A percentile compares a stretch with the other conserved stretches of the same genome.
Conservation (phyloP, 2,888 invertebrate genomes). For the Trachelus stipa region DNA sequence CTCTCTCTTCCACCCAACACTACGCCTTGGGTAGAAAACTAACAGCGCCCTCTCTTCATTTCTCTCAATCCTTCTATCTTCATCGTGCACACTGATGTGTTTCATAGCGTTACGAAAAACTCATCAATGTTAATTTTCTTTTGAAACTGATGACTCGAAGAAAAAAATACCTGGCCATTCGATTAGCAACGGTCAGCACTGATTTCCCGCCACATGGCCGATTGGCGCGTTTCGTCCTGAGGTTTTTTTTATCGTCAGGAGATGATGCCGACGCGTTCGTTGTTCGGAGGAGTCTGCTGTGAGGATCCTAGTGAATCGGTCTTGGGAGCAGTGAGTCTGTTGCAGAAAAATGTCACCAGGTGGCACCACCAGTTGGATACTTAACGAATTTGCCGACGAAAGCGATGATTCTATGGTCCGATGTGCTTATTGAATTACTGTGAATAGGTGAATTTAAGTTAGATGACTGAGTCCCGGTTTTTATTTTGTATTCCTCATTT, state of each 20-base stretch:
- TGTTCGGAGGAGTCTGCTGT: background rate
- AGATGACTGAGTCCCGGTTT: background rate
- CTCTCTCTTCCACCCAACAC: constrained; percentile 28
- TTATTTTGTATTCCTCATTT: background rate
- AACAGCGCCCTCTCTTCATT: background rate
- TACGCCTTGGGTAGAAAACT: background rate
- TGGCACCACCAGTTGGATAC: background rate
- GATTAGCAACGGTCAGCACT: background rate
- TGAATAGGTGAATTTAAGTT: background rate
- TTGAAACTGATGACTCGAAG: background rate
- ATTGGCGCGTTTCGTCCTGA: background rate
- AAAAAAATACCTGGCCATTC: background rate
- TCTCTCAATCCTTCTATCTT: background rate
- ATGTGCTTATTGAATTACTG: background rate
- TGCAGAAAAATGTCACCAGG: background rate
- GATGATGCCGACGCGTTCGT: background rate
- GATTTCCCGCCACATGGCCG: background rate
- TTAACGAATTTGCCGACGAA: background rate
- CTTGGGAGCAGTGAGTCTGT: background rate
- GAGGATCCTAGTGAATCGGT: background rate
- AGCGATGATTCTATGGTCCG: background rate
- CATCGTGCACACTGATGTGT: background rate
- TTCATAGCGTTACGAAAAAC: background rate
- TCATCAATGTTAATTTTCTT: background rate
- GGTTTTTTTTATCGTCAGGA: background rate